phyloP scores from a whole-genome alignment of 2,888 invertebrate species.

The Dasypolia templi region DNA sequence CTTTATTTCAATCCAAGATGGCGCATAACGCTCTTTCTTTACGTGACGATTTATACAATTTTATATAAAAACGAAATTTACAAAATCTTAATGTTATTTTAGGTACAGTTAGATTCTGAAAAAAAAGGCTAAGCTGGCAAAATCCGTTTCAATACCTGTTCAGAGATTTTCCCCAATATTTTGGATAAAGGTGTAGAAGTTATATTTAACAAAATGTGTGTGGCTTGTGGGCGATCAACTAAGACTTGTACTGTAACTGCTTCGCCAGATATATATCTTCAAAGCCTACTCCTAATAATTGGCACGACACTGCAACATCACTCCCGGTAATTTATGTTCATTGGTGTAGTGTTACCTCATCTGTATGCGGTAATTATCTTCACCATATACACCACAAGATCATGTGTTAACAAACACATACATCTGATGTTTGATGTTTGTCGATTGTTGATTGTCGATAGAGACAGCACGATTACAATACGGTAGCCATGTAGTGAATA shows the following conservation, averaged over 20 bases:
- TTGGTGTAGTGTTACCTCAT: constrained; percentile 39
- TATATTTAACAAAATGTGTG: background rate
- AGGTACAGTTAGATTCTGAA: background rate
- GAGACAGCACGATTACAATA: constrained; percentile 34
- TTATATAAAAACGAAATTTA: too few species aligned
- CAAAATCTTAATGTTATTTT: background rate
- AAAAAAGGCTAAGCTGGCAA: background rate
- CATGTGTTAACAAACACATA: constrained; percentile 42
- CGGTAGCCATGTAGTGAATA: constrained; percentile 30
- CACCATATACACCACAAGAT: constrained; percentile 31
- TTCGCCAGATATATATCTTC: background rate
- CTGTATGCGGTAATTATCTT: constrained; percentile 55
- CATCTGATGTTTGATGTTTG: too few species aligned
- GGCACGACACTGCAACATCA: constrained; percentile 9
- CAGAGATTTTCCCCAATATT: background rate
- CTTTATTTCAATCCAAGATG: too few species aligned
- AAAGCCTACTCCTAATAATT: constrained; percentile 13
- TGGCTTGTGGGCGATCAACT: background rate
- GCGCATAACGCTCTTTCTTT: too few species aligned
- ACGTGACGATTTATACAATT: too few species aligned
- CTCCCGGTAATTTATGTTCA: constrained; percentile 29
- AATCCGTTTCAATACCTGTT: background rate
- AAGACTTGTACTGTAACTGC: background rate
- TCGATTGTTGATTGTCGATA: constrained; percentile 53
- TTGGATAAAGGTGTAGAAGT: background rate